Percentiles rank a stretch among this genome's conserved stretches.
phyloP scores from a whole-genome alignment of 2,888 invertebrate species.

The Schizotus pectinicornis region DNA sequence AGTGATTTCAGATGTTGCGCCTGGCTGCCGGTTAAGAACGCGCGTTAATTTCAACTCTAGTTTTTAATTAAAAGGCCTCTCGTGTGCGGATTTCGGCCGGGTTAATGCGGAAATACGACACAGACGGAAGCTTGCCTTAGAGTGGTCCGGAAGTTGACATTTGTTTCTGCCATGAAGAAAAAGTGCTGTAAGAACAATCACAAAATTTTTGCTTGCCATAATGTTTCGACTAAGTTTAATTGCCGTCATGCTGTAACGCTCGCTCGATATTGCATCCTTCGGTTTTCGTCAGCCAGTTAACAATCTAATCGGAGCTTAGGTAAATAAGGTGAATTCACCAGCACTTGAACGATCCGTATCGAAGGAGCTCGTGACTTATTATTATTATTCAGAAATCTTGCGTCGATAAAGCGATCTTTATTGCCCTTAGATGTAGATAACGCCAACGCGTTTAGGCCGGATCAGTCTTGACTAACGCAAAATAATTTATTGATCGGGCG shows the following conservation, averaged over 20 bases:
- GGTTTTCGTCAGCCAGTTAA: neutral
- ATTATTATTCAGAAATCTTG: no score
- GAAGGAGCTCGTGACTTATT: neutral
- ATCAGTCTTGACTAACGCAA: no score
- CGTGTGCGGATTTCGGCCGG: constrained; percentile 21
- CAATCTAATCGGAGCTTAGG: neutral
- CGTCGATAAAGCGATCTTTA: no score
- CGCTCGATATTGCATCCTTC: neutral
- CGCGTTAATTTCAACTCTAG: neutral
- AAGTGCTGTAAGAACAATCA: constrained; percentile 79
- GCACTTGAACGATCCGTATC: neutral
- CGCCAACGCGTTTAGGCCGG: no score
- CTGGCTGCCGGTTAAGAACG: neutral
- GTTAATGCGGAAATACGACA: constrained; percentile 40
- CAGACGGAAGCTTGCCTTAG: constrained; percentile 71
- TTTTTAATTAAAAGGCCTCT: constrained; percentile 19
- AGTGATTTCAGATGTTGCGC: constrained; percentile 4
- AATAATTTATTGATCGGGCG: no score
- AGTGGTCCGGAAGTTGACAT: constrained; percentile 76
- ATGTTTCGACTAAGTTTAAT: constrained; percentile 17
- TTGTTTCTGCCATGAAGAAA: constrained; percentile 70
- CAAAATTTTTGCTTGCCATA: constrained; percentile 41
- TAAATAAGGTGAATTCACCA: no score
- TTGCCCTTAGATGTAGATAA: no score
- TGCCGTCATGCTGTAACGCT: constrained; percentile 6